Percentiles rank a stretch among this genome's conserved stretches.
Evolutionary conservation across 2,113 vertebrate genomes (phyloP).

Genomic region (Coracopsis vasa): DNA sequence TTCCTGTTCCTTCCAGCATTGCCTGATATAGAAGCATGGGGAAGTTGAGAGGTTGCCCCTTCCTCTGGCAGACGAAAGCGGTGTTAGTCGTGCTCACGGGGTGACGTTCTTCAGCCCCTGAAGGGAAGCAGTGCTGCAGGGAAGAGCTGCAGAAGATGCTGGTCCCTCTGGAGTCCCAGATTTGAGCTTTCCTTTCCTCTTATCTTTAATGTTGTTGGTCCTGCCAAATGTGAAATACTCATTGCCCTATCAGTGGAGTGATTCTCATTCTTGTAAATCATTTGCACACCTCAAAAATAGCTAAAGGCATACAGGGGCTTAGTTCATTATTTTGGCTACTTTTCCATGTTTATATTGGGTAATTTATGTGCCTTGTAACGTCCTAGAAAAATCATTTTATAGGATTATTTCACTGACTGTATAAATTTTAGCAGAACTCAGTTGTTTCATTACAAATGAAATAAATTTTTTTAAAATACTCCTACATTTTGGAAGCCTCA

Average conservation of each 20-base stretch:
- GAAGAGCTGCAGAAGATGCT: neutral
- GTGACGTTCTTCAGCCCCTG: rapidly evolving
- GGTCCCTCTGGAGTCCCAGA: neutral
- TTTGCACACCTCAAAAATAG: neutral
- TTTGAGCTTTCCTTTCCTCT: neutral
- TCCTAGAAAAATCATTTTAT: conserved; percentile 51
- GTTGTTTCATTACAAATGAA: conserved; percentile 45
- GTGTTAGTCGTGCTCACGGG: rapidly evolving
- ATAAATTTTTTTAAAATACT: conserved; percentile 39
- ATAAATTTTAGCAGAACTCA: conserved; percentile 53
- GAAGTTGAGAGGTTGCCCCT: neutral
- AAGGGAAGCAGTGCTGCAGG: neutral
- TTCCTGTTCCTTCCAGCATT: neutral
- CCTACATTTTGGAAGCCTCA: neutral
- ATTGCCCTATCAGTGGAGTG: neutral
- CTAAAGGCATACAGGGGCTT: neutral
- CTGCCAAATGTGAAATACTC: neutral
- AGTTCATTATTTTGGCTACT: conserved; percentile 43
- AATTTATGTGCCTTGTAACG: conserved; percentile 62
- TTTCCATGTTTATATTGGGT: conserved; percentile 58
- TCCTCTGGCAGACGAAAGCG: neutral
- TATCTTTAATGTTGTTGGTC: neutral
- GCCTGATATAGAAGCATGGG: rapidly evolving
- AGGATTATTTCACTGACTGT: conserved; percentile 59
- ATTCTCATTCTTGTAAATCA: conserved; percentile 17